Evolutionary conservation across 1,140 invertebrate species (phyloP).

Genomic region (Druon quercuslanigerum): DNA sequence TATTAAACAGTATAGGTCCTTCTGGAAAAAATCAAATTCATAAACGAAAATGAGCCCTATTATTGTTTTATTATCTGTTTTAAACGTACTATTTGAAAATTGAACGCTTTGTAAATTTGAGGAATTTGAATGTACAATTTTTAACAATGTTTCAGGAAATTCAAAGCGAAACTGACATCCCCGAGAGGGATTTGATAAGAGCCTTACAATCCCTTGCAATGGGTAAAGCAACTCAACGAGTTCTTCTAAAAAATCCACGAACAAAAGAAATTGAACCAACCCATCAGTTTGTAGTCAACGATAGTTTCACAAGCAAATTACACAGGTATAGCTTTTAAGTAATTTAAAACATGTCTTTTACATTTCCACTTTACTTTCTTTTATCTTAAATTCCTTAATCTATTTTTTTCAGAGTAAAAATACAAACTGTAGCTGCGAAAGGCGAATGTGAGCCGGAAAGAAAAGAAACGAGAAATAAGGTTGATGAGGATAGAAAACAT

Average conservation of each 20-base stretch:
- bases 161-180: slow-evolving; percentile 97
- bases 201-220: slow-evolving; percentile 97
- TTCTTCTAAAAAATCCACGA: slow-evolving; percentile 94
- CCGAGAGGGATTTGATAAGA: slow-evolving; percentile 95
- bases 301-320: slow-evolving; percentile 98
- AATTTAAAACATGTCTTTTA: neutral
- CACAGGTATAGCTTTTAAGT: slow-evolving; percentile 81
- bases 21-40: too few species aligned
- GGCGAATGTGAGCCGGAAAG: slow-evolving; percentile 99
- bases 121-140: slow-evolving; percentile 41
- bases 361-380: too few species aligned
- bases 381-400: too few species aligned
- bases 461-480: slow-evolving; percentile 97
- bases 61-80: too few species aligned
- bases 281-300: slow-evolving; percentile 97
- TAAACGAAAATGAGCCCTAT: too few species aligned
- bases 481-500: slow-evolving; percentile 99
- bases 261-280: slow-evolving; percentile 97
- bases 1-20: too few species aligned
- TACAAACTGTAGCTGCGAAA: slow-evolving; percentile 96
- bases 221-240: slow-evolving; percentile 97
- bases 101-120: slow-evolving; percentile 8
- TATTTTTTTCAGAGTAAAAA: slow-evolving; percentile 85
- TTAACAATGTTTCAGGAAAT: slow-evolving; percentile 84
- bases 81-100: neutral